Evolutionary conservation across 2,888 invertebrate genomes (phyloP).

Genomic region (Drosophila macrospina): DNA sequence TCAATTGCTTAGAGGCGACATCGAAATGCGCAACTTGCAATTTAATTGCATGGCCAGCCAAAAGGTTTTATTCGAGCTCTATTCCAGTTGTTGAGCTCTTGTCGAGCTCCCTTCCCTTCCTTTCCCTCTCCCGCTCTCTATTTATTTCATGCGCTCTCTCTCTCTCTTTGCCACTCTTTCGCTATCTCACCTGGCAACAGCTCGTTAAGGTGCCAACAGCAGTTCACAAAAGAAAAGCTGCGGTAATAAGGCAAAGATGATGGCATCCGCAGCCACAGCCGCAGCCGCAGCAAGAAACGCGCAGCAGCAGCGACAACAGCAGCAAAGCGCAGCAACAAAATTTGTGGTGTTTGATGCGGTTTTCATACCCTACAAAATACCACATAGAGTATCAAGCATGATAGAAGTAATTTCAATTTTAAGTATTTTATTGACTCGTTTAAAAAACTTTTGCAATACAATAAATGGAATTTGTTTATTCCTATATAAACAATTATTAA

Average conservation of each 20-base stretch:
- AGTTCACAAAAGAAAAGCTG: conserved; percentile 59
- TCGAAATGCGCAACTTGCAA: conserved; percentile 62
- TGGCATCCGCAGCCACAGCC: conserved; percentile 41
- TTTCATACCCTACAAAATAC: conserved; percentile 31
- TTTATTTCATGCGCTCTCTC: too few species aligned
- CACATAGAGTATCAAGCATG: too few species aligned
- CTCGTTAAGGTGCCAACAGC: conserved; percentile 62
- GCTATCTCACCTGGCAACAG: conserved; percentile 45
- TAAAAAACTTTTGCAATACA: too few species aligned
- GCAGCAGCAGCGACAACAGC: conserved; percentile 20
- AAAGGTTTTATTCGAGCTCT: conserved; percentile 26
- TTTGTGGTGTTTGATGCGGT: conserved; percentile 58
- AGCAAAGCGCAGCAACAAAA: conserved; percentile 50
- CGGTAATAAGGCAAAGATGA: conserved; percentile 74
- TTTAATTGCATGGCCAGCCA: conserved; percentile 69
- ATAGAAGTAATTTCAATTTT: too few species aligned
- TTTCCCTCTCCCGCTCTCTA: neutral
- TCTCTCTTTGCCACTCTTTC: neutral
- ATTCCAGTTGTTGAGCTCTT: conserved; percentile 6
- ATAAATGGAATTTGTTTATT: too few species aligned
- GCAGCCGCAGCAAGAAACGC: conserved; percentile 2
- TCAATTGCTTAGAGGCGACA: conserved; percentile 70
- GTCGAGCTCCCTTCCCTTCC: neutral
- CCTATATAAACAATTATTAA: too few species aligned
- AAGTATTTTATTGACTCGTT: too few species aligned